Evolutionary conservation across 2,888 invertebrate species (phyloP).

Genomic region (Rotaria sp.): DNA sequence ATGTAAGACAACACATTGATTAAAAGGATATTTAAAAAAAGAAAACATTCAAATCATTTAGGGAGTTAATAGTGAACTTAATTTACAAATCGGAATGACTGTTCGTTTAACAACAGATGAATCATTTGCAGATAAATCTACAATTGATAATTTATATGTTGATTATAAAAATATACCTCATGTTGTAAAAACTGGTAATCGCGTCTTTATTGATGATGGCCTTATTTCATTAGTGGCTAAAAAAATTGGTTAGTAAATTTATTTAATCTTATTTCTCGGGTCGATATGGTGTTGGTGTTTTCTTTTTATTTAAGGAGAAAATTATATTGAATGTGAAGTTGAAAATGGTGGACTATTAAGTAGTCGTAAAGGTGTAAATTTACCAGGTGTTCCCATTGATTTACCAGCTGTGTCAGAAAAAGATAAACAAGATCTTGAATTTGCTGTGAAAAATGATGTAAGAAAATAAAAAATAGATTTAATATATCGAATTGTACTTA

Average conservation of each 20-base stretch:
- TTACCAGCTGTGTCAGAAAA: slow-evolving; percentile 93
- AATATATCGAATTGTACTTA: neutral
- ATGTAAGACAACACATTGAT: slow-evolving; percentile 60
- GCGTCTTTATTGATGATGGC: slow-evolving; percentile 89
- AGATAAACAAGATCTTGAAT: slow-evolving; percentile 78
- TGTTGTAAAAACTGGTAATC: slow-evolving; percentile 61
- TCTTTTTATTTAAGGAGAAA: slow-evolving; percentile 54
- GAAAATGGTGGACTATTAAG: slow-evolving; percentile 91
- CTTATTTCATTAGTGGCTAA: slow-evolving; percentile 81
- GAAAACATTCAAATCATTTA: slow-evolving; percentile 48
- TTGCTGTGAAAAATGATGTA: slow-evolving; percentile 76
- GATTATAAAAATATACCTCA: slow-evolving; percentile 91
- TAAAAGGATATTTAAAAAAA: neutral
- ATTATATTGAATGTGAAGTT: slow-evolving; percentile 69
- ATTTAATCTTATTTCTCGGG: too few species aligned
- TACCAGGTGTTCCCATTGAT: slow-evolving; percentile 89
- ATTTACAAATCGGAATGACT: slow-evolving; percentile 71
- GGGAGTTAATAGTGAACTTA: slow-evolving; percentile 81
- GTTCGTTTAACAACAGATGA: slow-evolving; percentile 78
- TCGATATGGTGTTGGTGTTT: neutral
- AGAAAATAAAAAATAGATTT: neutral
- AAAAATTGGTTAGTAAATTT: slow-evolving; percentile 60
- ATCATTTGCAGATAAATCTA: slow-evolving; percentile 70
- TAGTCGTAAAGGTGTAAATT: slow-evolving; percentile 88
- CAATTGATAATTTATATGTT: slow-evolving; percentile 68